Base-by-base conservation (phyloP, 2,888 invertebrate genomes). In the Pollenia griseotomentosa region DNA sequence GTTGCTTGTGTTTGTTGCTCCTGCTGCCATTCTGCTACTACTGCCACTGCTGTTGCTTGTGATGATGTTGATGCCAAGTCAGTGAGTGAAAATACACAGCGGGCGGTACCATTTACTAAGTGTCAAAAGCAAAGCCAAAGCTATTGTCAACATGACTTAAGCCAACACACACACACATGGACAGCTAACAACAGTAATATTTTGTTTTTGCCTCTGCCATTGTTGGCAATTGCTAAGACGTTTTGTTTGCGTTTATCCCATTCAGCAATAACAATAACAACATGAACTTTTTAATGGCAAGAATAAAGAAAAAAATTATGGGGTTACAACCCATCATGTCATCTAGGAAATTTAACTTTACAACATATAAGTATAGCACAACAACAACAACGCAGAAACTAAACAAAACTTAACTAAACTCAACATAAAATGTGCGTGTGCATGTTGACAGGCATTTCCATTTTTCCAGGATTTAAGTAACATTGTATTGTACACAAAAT, bases 61-160 rank as follows among this genome's bases (percentile, higher is more conserved):
- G 46, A 14, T 85, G 80, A 55, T 83, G 82, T 55, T 85, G 75
- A 77, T 86, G 88, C 85, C 88, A 86, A 86, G 77, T 59, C 74
- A 85, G 80, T 84, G 90, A 89, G 71, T 85, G 73, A 86, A 89
- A 87, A 88, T 82, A 88, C 92, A 89, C 92, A 91, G 91, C 92
- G 89, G 92, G 92, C 91, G 91, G 91, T 87, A 87, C 83, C 87
- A 84, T 87, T 84, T 87, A 87, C 81, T 40, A 91, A 92, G 92
- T 92, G 92, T 92, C 92, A 92, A 92, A 92, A 92, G 92, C 92
- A 92, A 92, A 91, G 91, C 92, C 91, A 92, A 92, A 92, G 91
- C 92, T 90, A 91, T 92, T 92, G 92, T 92, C 92, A 91, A 92
- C 88, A 89, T 89, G 89, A 88, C 87, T 88, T 88, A 83, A 88